These are phyloP conservation scores for Machimus atricapillus DNA, from an alignment of 2,888 invertebrate species.

Conservation along the genomic window DNA sequence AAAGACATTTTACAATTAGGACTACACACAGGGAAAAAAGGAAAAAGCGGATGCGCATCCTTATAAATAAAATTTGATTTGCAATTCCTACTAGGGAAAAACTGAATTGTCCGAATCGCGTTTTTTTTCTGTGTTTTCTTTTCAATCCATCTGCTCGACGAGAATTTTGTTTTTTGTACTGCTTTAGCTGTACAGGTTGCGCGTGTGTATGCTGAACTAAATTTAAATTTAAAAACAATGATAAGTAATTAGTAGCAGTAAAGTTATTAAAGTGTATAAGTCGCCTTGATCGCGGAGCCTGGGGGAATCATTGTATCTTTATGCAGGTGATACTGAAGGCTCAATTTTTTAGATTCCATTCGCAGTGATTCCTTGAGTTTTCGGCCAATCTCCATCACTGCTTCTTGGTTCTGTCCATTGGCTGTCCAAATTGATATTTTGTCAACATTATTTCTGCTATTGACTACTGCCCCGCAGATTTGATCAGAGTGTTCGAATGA, in stretches of 20 bases:
- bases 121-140: not conserved
- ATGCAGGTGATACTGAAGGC: slow-evolving; percentile 78
- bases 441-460: slow-evolving; percentile 88
- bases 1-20: slow-evolving; percentile 14
- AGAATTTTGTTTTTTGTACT: not conserved
- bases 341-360: slow-evolving; percentile 67
- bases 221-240: not conserved
- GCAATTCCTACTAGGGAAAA: not conserved
- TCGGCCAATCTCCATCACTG: slow-evolving; percentile 85
- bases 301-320: slow-evolving; percentile 85
- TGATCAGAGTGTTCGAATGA: slow-evolving; percentile 93
- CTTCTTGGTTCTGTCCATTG: slow-evolving; percentile 79
- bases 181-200: not conserved
- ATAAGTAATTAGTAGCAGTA: slow-evolving; percentile 4
- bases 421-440: slow-evolving; percentile 95
- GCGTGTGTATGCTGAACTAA: not conserved
- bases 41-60: not conserved
- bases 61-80: slow-evolving; percentile 5
- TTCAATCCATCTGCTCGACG: not conserved
- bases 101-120: not conserved
- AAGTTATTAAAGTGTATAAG: slow-evolving; percentile 56
- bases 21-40: slow-evolving; percentile 20
- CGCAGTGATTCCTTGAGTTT: slow-evolving; percentile 86
- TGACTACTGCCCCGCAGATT: slow-evolving; percentile 96
- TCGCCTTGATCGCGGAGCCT: slow-evolving; percentile 76